Conservation (phyloP, 1,140 invertebrate species). For the Pomacea maculata region DNA sequence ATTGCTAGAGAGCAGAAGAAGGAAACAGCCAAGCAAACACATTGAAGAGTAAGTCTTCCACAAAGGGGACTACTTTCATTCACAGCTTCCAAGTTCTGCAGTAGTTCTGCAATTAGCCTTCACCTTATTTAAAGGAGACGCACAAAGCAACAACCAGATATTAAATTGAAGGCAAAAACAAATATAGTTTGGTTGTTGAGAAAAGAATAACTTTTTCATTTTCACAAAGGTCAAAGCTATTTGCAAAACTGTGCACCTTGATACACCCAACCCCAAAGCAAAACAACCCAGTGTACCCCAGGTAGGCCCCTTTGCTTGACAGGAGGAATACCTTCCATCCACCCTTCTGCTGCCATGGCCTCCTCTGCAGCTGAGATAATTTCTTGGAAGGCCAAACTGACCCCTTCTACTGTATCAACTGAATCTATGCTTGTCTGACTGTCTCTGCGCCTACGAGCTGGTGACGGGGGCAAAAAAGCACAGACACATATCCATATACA, state of each 20-base stretch:
- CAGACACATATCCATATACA: conserved; percentile 11
- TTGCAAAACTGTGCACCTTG: conserved; percentile 6
- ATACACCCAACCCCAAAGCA: neutral
- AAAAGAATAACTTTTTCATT: neutral
- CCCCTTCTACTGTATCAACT: conserved; percentile 53
- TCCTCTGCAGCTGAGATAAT: conserved; percentile 48
- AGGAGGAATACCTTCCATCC: conserved; percentile 28
- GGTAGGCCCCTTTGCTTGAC: too few species aligned
- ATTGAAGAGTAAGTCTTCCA: too few species aligned
- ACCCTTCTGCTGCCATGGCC: conserved; percentile 30
- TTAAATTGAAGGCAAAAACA: neutral
- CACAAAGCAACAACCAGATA: neutral
- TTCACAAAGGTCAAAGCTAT: neutral
- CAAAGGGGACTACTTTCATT: too few species aligned
- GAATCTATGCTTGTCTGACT: conserved; percentile 52
- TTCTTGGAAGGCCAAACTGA: conserved; percentile 54
- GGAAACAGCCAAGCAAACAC: too few species aligned
- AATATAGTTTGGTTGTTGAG: neutral
- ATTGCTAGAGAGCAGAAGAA: too few species aligned
- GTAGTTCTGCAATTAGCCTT: too few species aligned
- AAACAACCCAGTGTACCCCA: too few species aligned
- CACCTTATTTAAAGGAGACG: too few species aligned
- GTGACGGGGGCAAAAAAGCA: conserved; percentile 10
- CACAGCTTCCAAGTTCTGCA: too few species aligned
- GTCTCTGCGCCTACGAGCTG: conserved; percentile 40